Base-by-base conservation (phyloP, 2,888 invertebrate species). In the Subacronicta megacephala region DNA sequence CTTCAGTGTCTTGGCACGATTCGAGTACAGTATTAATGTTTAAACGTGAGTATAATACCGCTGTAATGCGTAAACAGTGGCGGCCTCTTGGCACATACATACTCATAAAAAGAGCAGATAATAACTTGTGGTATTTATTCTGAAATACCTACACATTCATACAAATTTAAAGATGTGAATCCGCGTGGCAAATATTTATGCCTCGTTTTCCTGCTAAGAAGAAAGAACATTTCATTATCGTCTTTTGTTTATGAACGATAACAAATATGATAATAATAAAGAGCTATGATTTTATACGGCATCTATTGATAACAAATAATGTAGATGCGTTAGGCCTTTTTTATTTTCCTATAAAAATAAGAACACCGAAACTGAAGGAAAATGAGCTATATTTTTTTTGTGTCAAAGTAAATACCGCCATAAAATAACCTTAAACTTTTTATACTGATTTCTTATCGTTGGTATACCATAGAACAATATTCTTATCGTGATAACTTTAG, bases 321-420 rank as follows among this genome's bases (percentile, higher is more conserved):
- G 50, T 68, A 57, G 53, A 37, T 53, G 35, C 57, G 41, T 71
- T 54, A 59, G 56, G 55, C 9, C 41, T 66, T 72, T 66, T 72
- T 66, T 66, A 66, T 56, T 59, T 73, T 31, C 47, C 51, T 56
- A 70, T 76, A 70, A 76, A 72, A 70, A 63, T 54, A 67, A 54
- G 51, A 63, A 54, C 57, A 53, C 44, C 35, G 33, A 57, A 66
- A 57, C 50, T 42, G 38, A 49, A 53, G 51, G 53, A 40, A 47
- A 62, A 66, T 47, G 46, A 57, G 43, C 57, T 31, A 52, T 66
- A 58, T 42, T 20, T 65, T 74, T 65, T 42, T 62, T 71, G 62
- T 62, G 66, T 50, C 49, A 53, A 59, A 58, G 62, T 56, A 55
- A 69, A 68, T 58, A 41, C 20, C 26, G 31, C 29, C 51, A 54